Evolutionary conservation across 2,888 invertebrate species (phyloP).

Genomic region (Pardosa pseudoannulata): DNA sequence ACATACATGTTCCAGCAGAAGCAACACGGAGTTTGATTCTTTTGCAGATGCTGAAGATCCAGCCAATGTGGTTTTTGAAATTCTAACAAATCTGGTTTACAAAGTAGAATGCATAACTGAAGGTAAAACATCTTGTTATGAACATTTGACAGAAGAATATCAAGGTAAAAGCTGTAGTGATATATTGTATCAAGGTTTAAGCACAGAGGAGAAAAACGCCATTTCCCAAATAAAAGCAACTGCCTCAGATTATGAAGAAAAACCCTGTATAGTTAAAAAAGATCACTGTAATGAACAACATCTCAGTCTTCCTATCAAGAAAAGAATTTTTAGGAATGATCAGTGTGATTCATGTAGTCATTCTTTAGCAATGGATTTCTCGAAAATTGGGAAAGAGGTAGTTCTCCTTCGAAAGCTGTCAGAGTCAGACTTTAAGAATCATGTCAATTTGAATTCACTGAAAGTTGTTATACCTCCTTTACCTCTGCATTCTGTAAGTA

Average conservation of each 20-base stretch:
- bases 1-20: not conserved
- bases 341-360: slow-evolving; percentile 3
- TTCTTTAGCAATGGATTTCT: slow-evolving; percentile 16
- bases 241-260: not conserved
- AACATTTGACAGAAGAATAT: not conserved
- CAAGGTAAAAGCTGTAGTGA: not conserved
- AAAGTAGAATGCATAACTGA: not conserved
- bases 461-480: not conserved
- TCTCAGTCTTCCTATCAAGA: slow-evolving; percentile 3
- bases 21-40: not conserved
- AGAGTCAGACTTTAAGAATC: slow-evolving; percentile 6
- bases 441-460: not conserved
- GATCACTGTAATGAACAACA: not conserved
- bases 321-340: not conserved
- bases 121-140: not conserved
- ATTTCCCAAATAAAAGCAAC: not conserved
- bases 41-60: not conserved
- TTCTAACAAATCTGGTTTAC: not conserved
- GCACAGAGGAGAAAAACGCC: not conserved
- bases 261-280: not conserved
- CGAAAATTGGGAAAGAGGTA: slow-evolving; percentile 43
- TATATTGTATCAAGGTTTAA: not conserved
- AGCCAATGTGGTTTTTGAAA: not conserved
- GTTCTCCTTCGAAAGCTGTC: slow-evolving; percentile 33
- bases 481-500: not conserved